Conservation (phyloP, 2,113 vertebrate species). For the Neopipo cinnamomea region DNA sequence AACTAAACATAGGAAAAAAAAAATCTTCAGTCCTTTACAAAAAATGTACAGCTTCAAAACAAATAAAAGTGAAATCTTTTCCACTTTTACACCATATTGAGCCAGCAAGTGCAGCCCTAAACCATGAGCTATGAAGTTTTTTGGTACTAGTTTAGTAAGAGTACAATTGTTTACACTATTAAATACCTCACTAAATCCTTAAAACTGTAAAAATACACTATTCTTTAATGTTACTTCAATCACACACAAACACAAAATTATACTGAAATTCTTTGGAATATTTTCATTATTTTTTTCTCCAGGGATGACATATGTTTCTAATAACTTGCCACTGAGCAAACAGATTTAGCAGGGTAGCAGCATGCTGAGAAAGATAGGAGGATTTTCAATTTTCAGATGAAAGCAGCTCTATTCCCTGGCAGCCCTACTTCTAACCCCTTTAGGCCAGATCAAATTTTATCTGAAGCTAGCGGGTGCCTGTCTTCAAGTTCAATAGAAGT, state of each 20-base stretch:
- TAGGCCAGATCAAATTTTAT: constrained; percentile 59
- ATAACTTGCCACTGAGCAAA: constrained; percentile 57
- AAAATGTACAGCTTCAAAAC: neutral
- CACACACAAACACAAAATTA: constrained; percentile 12
- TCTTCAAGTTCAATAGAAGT: constrained; percentile 18
- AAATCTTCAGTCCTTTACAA: neutral
- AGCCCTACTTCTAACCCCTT: constrained; percentile 31
- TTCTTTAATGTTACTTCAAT: neutral
- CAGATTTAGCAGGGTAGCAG: constrained; percentile 53
- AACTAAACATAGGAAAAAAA: neutral
- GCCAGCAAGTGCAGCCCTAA: neutral
- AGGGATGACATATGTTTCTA: constrained; percentile 52
- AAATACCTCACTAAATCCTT: neutral
- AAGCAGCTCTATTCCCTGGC: constrained; percentile 56
- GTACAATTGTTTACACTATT: neutral
- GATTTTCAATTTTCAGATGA: constrained; percentile 69
- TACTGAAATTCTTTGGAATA: constrained; percentile 18
- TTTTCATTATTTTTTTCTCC: constrained; percentile 25
- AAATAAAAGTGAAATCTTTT: neutral
- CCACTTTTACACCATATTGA: neutral
- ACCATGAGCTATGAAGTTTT: neutral
- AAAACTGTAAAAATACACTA: neutral
- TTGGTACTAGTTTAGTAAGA: neutral
- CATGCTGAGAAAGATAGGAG: constrained; percentile 63
- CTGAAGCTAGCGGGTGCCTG: neutral